Evolutionary conservation across 2,888 invertebrate genomes (phyloP), one percentile per base, ranked within the genome.

Genomic region (Calephelis perditalis): DNA sequence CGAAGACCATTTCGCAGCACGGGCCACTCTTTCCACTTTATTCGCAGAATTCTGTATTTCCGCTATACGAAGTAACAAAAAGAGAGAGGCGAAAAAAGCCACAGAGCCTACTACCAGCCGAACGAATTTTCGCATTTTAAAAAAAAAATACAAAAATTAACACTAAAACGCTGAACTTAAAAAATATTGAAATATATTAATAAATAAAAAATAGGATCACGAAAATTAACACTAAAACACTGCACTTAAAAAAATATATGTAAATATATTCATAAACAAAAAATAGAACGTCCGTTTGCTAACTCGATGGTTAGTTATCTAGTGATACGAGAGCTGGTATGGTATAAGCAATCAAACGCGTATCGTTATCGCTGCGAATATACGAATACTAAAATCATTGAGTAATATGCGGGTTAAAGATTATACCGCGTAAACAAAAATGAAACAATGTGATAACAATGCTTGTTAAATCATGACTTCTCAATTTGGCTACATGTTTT

Each of bases 1-100:
- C 4, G 35, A 11, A 7, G 52, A 52, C 52, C 52, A 52, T 11
- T 52, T 26, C 35, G 35, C 35, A 26, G 52, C 52, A 0, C 52
- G 52, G 11, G 52, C 52, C 26, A 52, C 52, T 26, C 52, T 52
- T 26, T 52, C 52, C 9, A 52, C 52, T 35, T 35, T 35, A 35
- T 52, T 52, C 5, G 35, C 35, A 26, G 52, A 35, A 11, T 52
- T 35, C 26, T 52, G 35, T 5, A 52, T 6, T 7, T 52, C 52
- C 52, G 11, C 52, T 35, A 52, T 35, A 3, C 52, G 52, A 10
- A 52, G 10, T 52, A 52, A 52, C 35, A 52, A 35, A 11, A 52
- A 35, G 26, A 52, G 35, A 35, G 52, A 11, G 6, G 52, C 52
- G 6, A 52, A 35, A 52, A 52, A 52, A 1, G 52, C 52, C 5